Evolutionary conservation across 2,797 vertebrate species (phyloP), one percentile per base, ranked within the genome.

Genomic region (Ambastaia sidthimunki): DNA sequence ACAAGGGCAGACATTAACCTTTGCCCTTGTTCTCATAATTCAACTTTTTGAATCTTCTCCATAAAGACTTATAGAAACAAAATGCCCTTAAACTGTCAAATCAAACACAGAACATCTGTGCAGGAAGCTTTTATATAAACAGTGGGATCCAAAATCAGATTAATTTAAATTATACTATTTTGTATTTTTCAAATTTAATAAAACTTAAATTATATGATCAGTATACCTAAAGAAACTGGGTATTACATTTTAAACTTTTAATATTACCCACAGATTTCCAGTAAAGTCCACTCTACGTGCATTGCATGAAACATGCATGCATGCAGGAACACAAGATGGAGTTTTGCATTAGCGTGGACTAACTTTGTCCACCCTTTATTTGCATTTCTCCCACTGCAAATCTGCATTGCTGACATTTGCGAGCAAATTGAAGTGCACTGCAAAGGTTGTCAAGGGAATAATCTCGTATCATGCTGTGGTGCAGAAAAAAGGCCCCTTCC

Each of bases 381-480:
- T 87, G 60, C 60, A 68, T 77, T 89, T 89, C 88, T 82, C 80
- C 87, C 83, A 85, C 86, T 81, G 57, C 84, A 92, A 90, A 93
- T 92, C 90, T 90, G 60, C 84, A 34, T 80, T 76, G 50, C 84
- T 93, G 93, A 93, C 92, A 93, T 93, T 94, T 92, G 92, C 92
- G 89, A 94, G 90, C 88, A 91, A 91, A 93, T 92, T 93, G 91
- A 93, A 93, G 91, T 91, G 91, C 83, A 83, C 91, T 88, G 89
- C 91, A 90, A 94, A 94, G 92, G 93, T 94, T 94, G 94, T 94
- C 93, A 93, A 89, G 92, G 94, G 93, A 94, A 94, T 94, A 94
- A 94, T 94, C 94, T 94, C 91, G 90, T 93, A 91, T 93, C 92
- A 93, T 85, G 92, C 93, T 94, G 93, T 89, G 92, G 89, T 86